A percentile compares a stretch with the other conserved stretches of the same genome.
These are phyloP conservation scores for Macquaria australasica DNA, from an alignment of 2,113 vertebrate genomes.

Conservation along the genomic window DNA sequence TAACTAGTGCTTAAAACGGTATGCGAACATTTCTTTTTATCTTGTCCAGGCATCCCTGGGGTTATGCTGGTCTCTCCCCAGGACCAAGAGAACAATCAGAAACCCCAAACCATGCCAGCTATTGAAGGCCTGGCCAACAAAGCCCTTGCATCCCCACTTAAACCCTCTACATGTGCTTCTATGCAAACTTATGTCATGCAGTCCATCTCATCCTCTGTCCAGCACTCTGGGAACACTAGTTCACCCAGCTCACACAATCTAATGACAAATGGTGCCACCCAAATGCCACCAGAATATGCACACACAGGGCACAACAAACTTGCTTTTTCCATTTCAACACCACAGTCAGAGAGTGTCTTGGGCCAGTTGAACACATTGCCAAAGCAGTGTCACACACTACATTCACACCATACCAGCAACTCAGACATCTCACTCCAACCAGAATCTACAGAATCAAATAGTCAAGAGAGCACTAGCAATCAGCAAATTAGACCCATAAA, in stretches of 20 bases:
- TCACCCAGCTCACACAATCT: not conserved
- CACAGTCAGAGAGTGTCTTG: conserved; percentile 1
- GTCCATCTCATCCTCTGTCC: conserved; percentile 7
- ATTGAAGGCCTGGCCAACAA: not conserved
- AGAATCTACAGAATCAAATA: not conserved
- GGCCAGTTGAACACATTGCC: not conserved
- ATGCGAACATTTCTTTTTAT: not conserved
- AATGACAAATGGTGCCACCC: not conserved
- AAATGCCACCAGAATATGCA: conserved; percentile 7
- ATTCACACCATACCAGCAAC: conserved; percentile 6
- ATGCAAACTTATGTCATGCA: conserved; percentile 12
- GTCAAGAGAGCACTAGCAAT: not conserved
- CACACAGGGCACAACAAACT: not conserved
- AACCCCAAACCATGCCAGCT: not conserved
- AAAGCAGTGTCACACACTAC: conserved; percentile 6
- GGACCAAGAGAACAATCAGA: conserved; percentile 31
- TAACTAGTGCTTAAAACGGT: not conserved
- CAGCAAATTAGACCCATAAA: conserved; percentile 18
- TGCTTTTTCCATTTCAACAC: conserved; percentile 7
- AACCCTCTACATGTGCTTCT: conserved; percentile 4
- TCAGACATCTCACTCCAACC: conserved; percentile 15
- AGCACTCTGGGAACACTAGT: not conserved
- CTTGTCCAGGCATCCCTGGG: conserved; percentile 37
- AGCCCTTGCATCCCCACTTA: not conserved
- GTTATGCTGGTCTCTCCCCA: not conserved